Evolutionary conservation across 2,113 vertebrate species (phyloP), one percentile per base, ranked within the genome.

Genomic region (Actenoides lindsayi): DNA sequence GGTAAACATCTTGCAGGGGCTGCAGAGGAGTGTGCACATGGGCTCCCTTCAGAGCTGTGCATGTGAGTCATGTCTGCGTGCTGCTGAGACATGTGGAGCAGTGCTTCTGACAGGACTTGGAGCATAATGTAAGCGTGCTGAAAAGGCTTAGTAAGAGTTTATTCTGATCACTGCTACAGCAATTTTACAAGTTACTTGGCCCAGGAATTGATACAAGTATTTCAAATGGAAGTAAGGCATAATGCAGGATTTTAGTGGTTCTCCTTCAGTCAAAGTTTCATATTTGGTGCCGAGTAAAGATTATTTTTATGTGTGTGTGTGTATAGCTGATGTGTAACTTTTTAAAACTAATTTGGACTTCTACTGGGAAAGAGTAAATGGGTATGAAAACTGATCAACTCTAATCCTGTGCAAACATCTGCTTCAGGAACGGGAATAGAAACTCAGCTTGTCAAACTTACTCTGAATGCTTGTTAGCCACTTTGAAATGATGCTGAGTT

Each of bases 21-120:
- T 96, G 93, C 94, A 95, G 95, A 95, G 95, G 96, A 96, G 88
- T 78, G 73, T 82, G 92, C 95, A 92, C 90, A 93, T 91, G 94
- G 89, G 94, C 94, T 96, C 74, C 42, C 60, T 84, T 94, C 79
- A 76, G 94, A 94, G 92, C 95, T 53, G 77, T 53, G 88, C 60
- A 0, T 92, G 79, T 95, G 93, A 97, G 92, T 96, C 95, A 90
- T 85, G 35, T 53, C 93, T 95, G 71, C 16, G 11, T 92, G 86
- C 93, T 77, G 1, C 79, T 68, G 68, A 42, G 85, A 44, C 65
- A 51, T 31, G 20, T 1, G 53, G 74, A 94, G 2, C 56, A 27
- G 82, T 17, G 75, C 82, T 90, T 74, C 85, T 96, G 83, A 54
- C 92, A 73, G 69, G 51, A 24, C 86, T 71, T 19, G 0, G 0